Conservation (phyloP, 2,113 vertebrate species). For the Neodon shergylaensis region DNA sequence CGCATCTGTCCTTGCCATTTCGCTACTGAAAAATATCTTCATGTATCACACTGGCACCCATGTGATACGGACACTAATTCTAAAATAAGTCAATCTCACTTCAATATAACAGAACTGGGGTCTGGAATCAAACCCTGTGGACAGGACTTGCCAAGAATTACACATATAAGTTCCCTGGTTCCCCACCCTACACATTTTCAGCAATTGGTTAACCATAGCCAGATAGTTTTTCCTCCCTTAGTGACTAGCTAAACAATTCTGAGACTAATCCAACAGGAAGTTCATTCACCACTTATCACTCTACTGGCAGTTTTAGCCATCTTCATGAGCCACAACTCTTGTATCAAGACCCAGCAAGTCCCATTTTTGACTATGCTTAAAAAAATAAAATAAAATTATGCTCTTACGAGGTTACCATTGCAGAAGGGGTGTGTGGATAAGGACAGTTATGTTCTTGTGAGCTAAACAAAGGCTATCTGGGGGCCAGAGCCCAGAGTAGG, state of each 20-base stretch:
- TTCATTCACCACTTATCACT: not conserved
- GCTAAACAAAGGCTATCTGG: conserved; percentile 7
- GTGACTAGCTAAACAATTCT: conserved; percentile 1
- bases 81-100: conserved; percentile 7
- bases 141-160: conserved; percentile 41
- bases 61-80: not conserved
- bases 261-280: not conserved
- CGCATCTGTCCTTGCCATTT: not conserved
- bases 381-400: not conserved
- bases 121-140: not conserved
- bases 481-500: not conserved
- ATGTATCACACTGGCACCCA: not conserved
- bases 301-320: not conserved
- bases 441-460: not conserved
- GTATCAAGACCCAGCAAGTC: not conserved
- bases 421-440: not conserved
- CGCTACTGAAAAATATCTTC: not conserved
- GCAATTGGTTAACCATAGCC: conserved; percentile 20
- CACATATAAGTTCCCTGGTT: not conserved
- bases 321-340: conserved; percentile 8
- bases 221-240: not conserved
- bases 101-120: not conserved
- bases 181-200: conserved; percentile 34
- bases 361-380: conserved; percentile 11
- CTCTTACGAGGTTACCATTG: not conserved